Conservation (phyloP, 2,888 invertebrate genomes). For the Gastracanthus pulcherrimus region DNA sequence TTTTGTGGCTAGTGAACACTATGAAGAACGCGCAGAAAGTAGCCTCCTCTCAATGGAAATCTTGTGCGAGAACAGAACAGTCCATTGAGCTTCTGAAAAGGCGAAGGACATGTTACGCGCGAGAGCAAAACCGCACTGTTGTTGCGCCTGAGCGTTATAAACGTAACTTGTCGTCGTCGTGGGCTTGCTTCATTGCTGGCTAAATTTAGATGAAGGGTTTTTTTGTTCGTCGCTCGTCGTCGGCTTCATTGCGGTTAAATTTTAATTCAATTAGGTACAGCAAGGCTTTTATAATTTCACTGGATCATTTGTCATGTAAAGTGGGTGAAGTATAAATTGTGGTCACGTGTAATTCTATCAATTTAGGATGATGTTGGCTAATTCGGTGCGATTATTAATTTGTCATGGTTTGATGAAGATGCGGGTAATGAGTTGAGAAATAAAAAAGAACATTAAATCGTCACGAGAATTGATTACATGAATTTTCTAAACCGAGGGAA, state of each 20-base stretch:
- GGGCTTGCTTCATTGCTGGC: not conserved
- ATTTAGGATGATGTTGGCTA: not conserved
- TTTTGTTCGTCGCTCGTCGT: not conserved
- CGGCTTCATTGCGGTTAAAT: slow-evolving; percentile 30
- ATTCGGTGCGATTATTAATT: not conserved
- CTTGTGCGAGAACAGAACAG: slow-evolving; percentile 19
- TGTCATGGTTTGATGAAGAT: slow-evolving; percentile 12
- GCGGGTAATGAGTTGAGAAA: not conserved
- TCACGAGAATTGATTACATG: not conserved
- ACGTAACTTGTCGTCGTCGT: too few species aligned
- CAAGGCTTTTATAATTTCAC: not conserved
- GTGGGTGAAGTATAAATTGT: not conserved
- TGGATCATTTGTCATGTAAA: slow-evolving; percentile 19
- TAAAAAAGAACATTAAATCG: not conserved
- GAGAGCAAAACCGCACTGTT: not conserved
- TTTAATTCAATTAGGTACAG: slow-evolving; percentile 21
- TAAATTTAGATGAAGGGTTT: slow-evolving; percentile 26
- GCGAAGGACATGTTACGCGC: too few species aligned
- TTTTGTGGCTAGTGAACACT: not conserved
- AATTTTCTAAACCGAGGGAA: not conserved
- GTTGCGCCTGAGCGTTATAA: too few species aligned
- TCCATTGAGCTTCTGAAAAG: slow-evolving; percentile 15
- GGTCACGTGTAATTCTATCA: not conserved
- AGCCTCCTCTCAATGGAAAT: slow-evolving; percentile 21
- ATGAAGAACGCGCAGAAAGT: not conserved